Evolutionary conservation across 2,113 vertebrate genomes (phyloP).

Genomic region (Catharus fuscescens): DNA sequence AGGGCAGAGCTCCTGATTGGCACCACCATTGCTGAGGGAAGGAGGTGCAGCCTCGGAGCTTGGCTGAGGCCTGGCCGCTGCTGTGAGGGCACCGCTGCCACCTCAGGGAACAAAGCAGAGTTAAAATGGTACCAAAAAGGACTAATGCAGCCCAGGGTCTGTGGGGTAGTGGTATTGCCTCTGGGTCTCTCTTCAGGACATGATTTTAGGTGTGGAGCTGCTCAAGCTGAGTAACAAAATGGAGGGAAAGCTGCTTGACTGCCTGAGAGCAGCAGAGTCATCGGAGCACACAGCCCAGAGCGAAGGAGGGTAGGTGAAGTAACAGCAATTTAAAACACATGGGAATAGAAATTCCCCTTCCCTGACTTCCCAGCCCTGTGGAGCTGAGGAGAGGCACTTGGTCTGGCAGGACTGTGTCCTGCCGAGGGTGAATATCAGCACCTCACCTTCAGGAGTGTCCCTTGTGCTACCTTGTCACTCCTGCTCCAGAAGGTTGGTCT

Average conservation of each 20-base stretch:
- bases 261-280: not conserved
- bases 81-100: not conserved
- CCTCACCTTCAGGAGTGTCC: not conserved
- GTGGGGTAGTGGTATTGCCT: too few species aligned
- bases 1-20: not conserved
- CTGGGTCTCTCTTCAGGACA: not conserved
- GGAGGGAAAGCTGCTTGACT: not conserved
- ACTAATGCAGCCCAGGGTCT: not conserved
- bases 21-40: not conserved
- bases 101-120: rapidly evolving
- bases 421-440: rapidly evolving
- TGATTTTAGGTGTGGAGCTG: not conserved
- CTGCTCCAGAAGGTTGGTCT: not conserved
- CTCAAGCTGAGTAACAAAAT: not conserved
- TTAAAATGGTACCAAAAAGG: rapidly evolving
- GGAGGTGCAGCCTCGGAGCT: rapidly evolving
- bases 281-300: not conserved
- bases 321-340: not conserved
- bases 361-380: not conserved
- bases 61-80: rapidly evolving
- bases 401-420: too few species aligned
- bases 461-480: not conserved
- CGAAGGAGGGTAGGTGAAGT: not conserved
- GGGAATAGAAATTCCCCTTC: not conserved
- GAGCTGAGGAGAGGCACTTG: not conserved